A percentile compares a stretch with the other conserved stretches of the same genome.
Evolutionary conservation across 2,888 invertebrate genomes (phyloP).

Genomic region (Rotaria sp.): DNA sequence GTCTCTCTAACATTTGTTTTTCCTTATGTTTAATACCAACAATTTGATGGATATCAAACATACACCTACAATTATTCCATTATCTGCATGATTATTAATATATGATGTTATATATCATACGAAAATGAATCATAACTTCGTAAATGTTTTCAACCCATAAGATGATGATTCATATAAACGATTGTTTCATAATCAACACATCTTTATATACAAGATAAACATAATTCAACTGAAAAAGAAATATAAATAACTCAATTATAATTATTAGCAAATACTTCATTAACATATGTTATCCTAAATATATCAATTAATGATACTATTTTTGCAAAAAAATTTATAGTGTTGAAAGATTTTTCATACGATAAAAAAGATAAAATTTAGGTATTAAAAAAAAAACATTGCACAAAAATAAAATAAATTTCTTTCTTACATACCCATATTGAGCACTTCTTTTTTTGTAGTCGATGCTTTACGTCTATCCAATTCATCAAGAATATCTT

Average conservation of each 20-base stretch:
- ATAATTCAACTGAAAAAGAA: not conserved
- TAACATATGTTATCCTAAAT: not conserved
- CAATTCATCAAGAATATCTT: slow-evolving; percentile 24
- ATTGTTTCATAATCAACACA: not conserved
- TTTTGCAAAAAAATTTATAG: not conserved
- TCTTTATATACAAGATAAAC: not conserved
- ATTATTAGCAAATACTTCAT: not conserved
- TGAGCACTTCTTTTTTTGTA: slow-evolving; percentile 13
- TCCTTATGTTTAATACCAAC: not conserved
- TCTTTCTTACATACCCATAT: not conserved
- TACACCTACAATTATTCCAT: not conserved
- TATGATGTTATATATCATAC: not conserved
- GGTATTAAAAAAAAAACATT: not conserved
- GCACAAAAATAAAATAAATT: not conserved
- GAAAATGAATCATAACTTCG: not conserved
- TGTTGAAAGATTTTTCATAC: not conserved
- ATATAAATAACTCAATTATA: not conserved
- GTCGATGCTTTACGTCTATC: not conserved
- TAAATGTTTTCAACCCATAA: not conserved
- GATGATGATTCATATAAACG: not conserved
- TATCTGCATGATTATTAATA: not conserved
- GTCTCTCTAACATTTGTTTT: not conserved
- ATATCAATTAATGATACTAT: not conserved
- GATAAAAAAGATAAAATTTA: not conserved
- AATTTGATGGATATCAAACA: not conserved